Conservation (phyloP, 2,888 invertebrate genomes). For the Lithophane semibrunnea region DNA sequence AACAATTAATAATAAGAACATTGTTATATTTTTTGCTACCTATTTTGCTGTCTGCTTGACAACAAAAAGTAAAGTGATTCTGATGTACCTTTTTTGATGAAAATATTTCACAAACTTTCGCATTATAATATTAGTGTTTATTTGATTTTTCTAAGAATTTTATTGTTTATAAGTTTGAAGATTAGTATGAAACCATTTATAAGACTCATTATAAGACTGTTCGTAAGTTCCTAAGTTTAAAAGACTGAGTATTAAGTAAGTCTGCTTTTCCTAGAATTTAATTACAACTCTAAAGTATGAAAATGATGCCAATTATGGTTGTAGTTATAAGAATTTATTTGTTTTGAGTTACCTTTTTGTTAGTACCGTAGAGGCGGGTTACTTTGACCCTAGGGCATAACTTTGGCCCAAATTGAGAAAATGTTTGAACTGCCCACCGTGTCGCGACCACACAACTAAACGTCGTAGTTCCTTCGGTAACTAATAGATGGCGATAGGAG, state of each 20-base stretch:
- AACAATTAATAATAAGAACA: not conserved
- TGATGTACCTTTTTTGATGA: no score
- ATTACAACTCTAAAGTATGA: constrained; percentile 35
- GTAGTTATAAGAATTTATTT: constrained; percentile 35
- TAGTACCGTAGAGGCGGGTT: not conserved
- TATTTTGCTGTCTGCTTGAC: not conserved
- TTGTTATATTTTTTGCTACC: no score
- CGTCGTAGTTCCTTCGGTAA: no score
- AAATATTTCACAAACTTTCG: no score
- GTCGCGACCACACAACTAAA: no score
- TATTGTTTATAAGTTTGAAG: not conserved
- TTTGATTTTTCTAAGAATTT: not conserved
- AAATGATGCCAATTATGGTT: constrained; percentile 36
- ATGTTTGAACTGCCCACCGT: no score
- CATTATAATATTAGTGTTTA: no score
- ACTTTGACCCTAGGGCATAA: no score
- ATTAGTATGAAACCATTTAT: constrained; percentile 10
- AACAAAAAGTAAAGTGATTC: no score
- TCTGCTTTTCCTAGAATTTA: constrained; percentile 10
- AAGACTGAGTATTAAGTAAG: constrained; percentile 12
- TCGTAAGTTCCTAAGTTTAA: constrained; percentile 5
- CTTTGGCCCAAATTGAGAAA: no score
- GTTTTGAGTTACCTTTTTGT: constrained; percentile 33
- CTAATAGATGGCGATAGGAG: no score
- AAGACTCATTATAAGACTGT: constrained; percentile 11